Base-by-base conservation (phyloP, 1,140 invertebrate species). In the Aphelinus atriplicis region DNA sequence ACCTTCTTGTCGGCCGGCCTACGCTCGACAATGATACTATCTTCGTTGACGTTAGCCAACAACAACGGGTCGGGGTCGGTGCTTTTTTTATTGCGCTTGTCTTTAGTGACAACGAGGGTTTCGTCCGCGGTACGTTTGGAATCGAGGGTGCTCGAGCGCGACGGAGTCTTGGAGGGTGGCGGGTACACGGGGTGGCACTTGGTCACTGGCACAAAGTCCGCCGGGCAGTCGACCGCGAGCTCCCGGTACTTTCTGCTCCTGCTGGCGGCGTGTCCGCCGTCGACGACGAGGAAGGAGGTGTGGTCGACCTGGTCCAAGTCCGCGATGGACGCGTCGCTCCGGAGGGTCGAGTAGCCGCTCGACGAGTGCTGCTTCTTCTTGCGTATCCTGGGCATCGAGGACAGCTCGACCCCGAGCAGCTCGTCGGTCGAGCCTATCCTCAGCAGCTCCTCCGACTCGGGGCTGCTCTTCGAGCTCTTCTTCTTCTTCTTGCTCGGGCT, bases 121-220 rank as follows among this genome's bases (percentile, higher is more conserved):
- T 62, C 75, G 58, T 66, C 50, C 58, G 58, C 46, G 65, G 64
- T 51, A 43, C 77, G 74, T 71, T 77, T 80, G 57, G 76, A 74
- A 45, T 81, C 82, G 42, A 84, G 80, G 2, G 81, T 80, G 70
- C 78, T 80, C 50, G 79, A 78, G 70, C 83, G 83, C 77, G 80
- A 79, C 61, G 80, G 77, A 10, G 78, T 83, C 79, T 84, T 85
- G 81, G 84, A 84, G 5, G 88, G 88, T 78, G 92, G 90, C n/a
- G 92, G 92, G 84, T 93, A 94, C 77, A 93, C 92, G n/a, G 93
- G 93, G 45, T 93, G 91, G 42, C 90, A 90, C 88, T 93, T 94
- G 78, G 92, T 89, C 43, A 92, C 91, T 79, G 92, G 92, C n/a
- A 94, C 90, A 81, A 94, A 94, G 79, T 92, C 92, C 61, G 93